These are phyloP conservation scores for Pterocles gutturalis DNA, from an alignment of 2,113 vertebrate species.

Conservation along the genomic window DNA sequence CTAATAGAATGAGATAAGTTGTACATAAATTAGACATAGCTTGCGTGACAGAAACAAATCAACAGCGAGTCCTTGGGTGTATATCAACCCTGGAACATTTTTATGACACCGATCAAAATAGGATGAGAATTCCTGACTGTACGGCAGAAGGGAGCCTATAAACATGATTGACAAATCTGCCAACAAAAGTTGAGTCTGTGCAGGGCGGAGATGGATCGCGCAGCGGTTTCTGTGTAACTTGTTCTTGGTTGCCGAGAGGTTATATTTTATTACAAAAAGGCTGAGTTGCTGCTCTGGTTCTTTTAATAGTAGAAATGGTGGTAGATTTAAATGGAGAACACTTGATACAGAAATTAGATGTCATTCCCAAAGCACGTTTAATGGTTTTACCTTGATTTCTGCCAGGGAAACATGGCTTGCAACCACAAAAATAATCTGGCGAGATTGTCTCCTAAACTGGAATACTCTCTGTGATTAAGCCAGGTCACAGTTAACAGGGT, in stretches of 20 bases:
- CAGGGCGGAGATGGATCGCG: not conserved
- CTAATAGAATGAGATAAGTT: slow-evolving; percentile 72
- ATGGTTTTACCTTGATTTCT: not conserved
- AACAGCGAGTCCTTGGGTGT: slow-evolving; percentile 49
- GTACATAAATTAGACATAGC: slow-evolving; percentile 60
- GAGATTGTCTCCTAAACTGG: not conserved
- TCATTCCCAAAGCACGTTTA: not conserved
- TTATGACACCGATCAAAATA: slow-evolving; percentile 62
- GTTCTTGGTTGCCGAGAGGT: not conserved
- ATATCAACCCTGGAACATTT: slow-evolving; percentile 34
- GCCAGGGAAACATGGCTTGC: not conserved
- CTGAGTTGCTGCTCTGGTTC: not conserved
- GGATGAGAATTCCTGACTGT: slow-evolving; percentile 44
- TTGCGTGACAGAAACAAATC: slow-evolving; percentile 38
- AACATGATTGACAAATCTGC: slow-evolving; percentile 65
- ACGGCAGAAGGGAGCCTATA: slow-evolving; percentile 16
- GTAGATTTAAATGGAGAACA: not conserved
- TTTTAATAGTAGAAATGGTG: not conserved
- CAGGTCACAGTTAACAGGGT: not conserved
- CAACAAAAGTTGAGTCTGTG: slow-evolving; percentile 37
- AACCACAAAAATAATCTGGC: not conserved
- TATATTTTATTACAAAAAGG: slow-evolving; percentile 36
- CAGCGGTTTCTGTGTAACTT: not conserved
- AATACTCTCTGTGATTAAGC: not conserved
- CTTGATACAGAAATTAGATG: not conserved